A percentile compares a stretch with the other conserved stretches of the same genome.
Conservation (phyloP, 2,113 vertebrate species). For the Cyanistes caeruleus region DNA sequence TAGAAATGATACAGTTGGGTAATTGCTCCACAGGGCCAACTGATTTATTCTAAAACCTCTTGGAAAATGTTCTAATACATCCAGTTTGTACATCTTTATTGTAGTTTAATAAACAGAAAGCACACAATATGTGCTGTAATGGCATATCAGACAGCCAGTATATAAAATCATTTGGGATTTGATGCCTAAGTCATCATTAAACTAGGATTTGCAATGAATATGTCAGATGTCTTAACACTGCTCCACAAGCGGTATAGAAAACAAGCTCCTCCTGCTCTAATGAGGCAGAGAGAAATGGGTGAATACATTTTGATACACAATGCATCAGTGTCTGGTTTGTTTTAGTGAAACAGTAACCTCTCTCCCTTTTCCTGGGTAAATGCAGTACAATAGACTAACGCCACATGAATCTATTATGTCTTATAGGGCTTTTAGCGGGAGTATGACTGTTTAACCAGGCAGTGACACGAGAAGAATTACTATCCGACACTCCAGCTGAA, state of each 20-base stretch:
- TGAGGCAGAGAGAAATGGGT: slow-evolving; percentile 71
- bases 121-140: neutral
- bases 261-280: slow-evolving; percentile 52
- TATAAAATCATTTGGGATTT: slow-evolving; percentile 40
- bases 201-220: slow-evolving; percentile 56
- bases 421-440: slow-evolving; percentile 75
- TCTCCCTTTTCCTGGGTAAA: slow-evolving; percentile 78
- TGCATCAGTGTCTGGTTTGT: slow-evolving; percentile 79
- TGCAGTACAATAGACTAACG: slow-evolving; percentile 77
- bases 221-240: slow-evolving; percentile 61
- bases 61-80: slow-evolving; percentile 1
- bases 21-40: neutral
- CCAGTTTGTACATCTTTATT: slow-evolving; percentile 26
- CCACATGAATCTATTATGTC: slow-evolving; percentile 85
- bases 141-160: slow-evolving; percentile 44
- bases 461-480: slow-evolving; percentile 84
- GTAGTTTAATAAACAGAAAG: slow-evolving; percentile 50
- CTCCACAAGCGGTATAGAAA: slow-evolving; percentile 43
- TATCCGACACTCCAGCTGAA: slow-evolving; percentile 81
- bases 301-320: slow-evolving; percentile 79
- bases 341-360: slow-evolving; percentile 77
- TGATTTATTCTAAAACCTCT: neutral
- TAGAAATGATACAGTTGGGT: neutral
- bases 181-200: slow-evolving; percentile 47
- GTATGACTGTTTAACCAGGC: slow-evolving; percentile 85